These are phyloP conservation scores for Drosophila bunnanda DNA, from an alignment of 2,888 invertebrate genomes.

Conservation along the genomic window DNA sequence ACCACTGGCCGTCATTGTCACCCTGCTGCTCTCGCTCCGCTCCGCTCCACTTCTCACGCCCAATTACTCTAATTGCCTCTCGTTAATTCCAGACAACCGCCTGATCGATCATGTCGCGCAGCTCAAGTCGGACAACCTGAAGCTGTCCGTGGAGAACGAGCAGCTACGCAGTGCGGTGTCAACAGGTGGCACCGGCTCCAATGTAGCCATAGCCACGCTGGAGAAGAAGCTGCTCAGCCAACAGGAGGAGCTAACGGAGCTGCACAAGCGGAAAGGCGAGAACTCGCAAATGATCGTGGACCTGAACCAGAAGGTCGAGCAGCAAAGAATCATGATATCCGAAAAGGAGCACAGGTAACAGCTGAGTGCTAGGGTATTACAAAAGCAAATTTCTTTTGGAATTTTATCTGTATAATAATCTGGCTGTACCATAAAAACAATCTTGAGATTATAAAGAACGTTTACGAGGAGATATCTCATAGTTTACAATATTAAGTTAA, in stretches of 20 bases:
- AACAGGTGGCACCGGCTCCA: slow-evolving; percentile 85
- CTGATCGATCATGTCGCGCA: slow-evolving; percentile 93
- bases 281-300: slow-evolving; percentile 97
- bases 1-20: slow-evolving; percentile 8
- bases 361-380: neutral
- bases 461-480: neutral
- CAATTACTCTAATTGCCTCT: slow-evolving; percentile 26
- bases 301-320: slow-evolving; percentile 93
- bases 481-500: neutral
- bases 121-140: slow-evolving; percentile 92
- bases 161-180: slow-evolving; percentile 88
- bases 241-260: slow-evolving; percentile 96
- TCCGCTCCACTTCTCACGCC: slow-evolving; percentile 18
- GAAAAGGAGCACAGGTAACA: slow-evolving; percentile 90
- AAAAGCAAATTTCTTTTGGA: neutral
- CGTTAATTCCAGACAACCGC: slow-evolving; percentile 89
- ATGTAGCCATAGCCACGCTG: slow-evolving; percentile 88
- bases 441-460: neutral
- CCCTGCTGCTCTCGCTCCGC: slow-evolving; percentile 7
- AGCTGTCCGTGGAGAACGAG: slow-evolving; percentile 93
- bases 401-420: neutral
- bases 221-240: slow-evolving; percentile 94
- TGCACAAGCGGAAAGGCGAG: slow-evolving; percentile 95
- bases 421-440: too few relatives aligned
- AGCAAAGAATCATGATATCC: slow-evolving; percentile 91